phyloP scores from a whole-genome alignment of 1,140 invertebrate species.

The Drosophila baimaii region DNA sequence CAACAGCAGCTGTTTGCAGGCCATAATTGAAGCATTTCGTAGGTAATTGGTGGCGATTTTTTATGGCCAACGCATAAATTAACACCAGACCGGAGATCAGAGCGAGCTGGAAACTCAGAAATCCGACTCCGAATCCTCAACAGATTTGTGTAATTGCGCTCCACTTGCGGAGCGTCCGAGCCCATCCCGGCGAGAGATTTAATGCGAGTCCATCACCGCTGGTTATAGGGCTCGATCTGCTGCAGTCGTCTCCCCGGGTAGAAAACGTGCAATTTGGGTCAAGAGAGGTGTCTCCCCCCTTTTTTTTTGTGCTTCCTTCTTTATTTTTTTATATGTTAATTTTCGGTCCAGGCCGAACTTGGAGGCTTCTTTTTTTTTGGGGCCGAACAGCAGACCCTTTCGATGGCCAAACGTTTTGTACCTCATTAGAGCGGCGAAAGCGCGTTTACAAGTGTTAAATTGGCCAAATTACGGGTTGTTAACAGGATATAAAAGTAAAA shows the following conservation, averaged over 20 bases:
- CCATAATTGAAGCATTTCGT: slow-evolving; percentile 79
- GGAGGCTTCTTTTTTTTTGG: slow-evolving; percentile 37
- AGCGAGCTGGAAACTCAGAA: slow-evolving; percentile 5
- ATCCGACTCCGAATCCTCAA: slow-evolving; percentile 36
- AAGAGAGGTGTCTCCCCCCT: slow-evolving; percentile 41
- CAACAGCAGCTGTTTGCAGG: slow-evolving; percentile 75
- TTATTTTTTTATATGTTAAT: slow-evolving; percentile 81
- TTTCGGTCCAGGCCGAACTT: slow-evolving; percentile 36
- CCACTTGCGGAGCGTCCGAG: slow-evolving; percentile 19
- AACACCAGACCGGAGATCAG: slow-evolving; percentile 61
- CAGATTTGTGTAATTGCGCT: slow-evolving; percentile 79
- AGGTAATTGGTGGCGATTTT: slow-evolving; percentile 78
- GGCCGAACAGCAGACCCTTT: slow-evolving; percentile 4
- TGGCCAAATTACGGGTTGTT: slow-evolving; percentile 80
- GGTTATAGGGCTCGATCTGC: slow-evolving; percentile 63
- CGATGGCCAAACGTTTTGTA: slow-evolving; percentile 71
- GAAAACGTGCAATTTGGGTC: slow-evolving; percentile 71
- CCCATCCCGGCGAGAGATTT: slow-evolving; percentile 46
- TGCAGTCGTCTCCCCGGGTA: slow-evolving; percentile 16
- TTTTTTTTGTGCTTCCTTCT: slow-evolving; percentile 22
- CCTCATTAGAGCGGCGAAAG: slow-evolving; percentile 82
- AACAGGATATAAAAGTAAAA: slow-evolving; percentile 83
- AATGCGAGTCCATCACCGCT: slow-evolving; percentile 50
- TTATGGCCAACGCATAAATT: slow-evolving; percentile 79
- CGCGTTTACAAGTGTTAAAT: slow-evolving; percentile 83